Base-by-base conservation (phyloP, 2,113 vertebrate genomes). In the Nyctereutes procyonoides region DNA sequence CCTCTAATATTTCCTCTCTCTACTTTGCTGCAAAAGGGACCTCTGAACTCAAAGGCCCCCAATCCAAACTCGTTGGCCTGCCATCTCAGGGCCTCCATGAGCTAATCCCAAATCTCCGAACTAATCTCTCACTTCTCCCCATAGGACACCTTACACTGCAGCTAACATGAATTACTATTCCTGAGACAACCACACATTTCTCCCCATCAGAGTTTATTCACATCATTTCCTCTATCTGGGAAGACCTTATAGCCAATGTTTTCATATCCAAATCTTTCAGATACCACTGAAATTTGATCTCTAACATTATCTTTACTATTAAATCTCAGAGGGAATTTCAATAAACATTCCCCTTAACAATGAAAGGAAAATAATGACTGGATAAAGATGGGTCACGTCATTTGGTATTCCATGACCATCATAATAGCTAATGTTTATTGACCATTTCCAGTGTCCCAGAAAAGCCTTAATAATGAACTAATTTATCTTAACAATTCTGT, bases 401-500 rank as follows among this genome's bases (percentile, higher is more conserved):
- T 43, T 35, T 74, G 67, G 38, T 16, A 48, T 73, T 92, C 83
- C 35, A 22, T 20, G 15, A 92, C 32, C 71, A 90, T 28, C 35
- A 13, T 32, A 87, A 76, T 0, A 5, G 85, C 76, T 84, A 96
- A 83, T 26, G 35, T 35, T 69, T 81, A 53, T 20, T 55, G 26
- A 43, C 5, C 63, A 58, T 53, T 94, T 55, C 56, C 84, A 80
- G 51, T 35, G 62, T 73, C 90, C 77, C 16, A 82, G 30, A 92
- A 83, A 96, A 83, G 17, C n/a, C 58, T 20, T 69, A 58, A 48
- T 80, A 7, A 67, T 1, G 8, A 79, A 77, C 30, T 38, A 74
- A n/a, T 62, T 91, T 56, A 88, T 81, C 60, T 82, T 84, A 88
- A 96, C 65, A 94, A 24, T 19, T 63, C 14, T 63, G 51, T 73